These are phyloP conservation scores for Cettia cetti DNA, from an alignment of 2,113 vertebrate genomes.

Conservation along the genomic window DNA sequence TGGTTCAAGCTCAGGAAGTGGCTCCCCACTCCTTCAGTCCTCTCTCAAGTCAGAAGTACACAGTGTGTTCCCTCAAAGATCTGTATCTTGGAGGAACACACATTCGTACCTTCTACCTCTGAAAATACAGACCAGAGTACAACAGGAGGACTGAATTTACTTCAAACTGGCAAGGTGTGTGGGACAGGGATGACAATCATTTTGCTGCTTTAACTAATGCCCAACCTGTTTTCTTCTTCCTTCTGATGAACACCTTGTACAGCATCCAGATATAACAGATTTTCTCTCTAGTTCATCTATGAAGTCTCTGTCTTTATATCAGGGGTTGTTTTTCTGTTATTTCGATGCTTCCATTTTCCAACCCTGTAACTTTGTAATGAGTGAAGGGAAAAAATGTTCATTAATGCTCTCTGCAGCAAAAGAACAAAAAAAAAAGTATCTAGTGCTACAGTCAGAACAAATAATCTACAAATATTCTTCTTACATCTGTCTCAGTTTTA, in stretches of 20 bases:
- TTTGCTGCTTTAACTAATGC: not conserved
- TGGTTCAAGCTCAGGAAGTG: not conserved
- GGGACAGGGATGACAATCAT: not conserved
- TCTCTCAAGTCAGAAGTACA: not conserved
- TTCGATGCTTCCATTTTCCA: not conserved
- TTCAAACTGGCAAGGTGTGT: not conserved
- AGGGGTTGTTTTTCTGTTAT: not conserved
- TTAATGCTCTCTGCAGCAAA: not conserved
- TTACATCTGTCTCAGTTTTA: not conserved
- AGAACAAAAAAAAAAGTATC: not conserved
- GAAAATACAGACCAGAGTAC: not conserved
- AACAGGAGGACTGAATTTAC: not conserved
- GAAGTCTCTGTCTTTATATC: not conserved
- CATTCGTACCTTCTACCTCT: accelerated
- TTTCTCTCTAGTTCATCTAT: not conserved
- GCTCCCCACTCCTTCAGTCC: not conserved
- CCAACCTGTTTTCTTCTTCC: not conserved
- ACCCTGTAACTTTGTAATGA: not conserved
- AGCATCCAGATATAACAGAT: not conserved
- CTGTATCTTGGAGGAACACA: not conserved
- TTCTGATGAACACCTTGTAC: not conserved
- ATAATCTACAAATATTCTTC: not conserved
- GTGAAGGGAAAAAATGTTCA: not conserved
- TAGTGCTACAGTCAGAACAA: not conserved
- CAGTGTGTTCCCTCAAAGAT: accelerated